Evolutionary conservation across 2,113 vertebrate species (phyloP).

Genomic region (Tursiops truncatus): DNA sequence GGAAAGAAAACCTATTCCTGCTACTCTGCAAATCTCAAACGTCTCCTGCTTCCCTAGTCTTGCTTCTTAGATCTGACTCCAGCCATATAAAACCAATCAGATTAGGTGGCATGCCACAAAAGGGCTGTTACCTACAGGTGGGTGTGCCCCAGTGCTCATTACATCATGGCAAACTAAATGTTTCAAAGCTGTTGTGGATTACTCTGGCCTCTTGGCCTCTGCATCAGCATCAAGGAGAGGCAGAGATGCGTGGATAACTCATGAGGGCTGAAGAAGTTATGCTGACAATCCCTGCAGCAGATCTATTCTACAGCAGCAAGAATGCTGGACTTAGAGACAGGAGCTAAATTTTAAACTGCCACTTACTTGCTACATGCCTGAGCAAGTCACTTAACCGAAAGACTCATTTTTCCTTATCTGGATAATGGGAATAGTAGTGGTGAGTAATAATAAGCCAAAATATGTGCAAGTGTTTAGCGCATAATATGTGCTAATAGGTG

Average conservation of each 20-base stretch:
- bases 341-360: constrained; percentile 10
- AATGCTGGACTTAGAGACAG: background rate
- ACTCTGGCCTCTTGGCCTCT: background rate
- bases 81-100: background rate
- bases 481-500: background rate
- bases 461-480: background rate
- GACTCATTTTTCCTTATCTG: background rate
- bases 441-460: constrained; percentile 22
- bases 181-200: background rate
- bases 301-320: background rate
- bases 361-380: background rate
- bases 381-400: constrained; percentile 27
- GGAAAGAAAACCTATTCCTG: background rate
- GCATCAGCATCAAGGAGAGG: background rate
- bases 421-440: background rate
- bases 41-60: background rate
- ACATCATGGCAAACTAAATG: background rate
- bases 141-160: background rate
- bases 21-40: no score
- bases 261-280: background rate
- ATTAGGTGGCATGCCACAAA: background rate
- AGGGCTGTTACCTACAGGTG: background rate
- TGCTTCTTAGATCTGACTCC: background rate
- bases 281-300: background rate
- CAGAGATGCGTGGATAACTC: background rate